Evolutionary conservation across 2,797 vertebrate species (phyloP).

Genomic region (Glossophaga mutica): DNA sequence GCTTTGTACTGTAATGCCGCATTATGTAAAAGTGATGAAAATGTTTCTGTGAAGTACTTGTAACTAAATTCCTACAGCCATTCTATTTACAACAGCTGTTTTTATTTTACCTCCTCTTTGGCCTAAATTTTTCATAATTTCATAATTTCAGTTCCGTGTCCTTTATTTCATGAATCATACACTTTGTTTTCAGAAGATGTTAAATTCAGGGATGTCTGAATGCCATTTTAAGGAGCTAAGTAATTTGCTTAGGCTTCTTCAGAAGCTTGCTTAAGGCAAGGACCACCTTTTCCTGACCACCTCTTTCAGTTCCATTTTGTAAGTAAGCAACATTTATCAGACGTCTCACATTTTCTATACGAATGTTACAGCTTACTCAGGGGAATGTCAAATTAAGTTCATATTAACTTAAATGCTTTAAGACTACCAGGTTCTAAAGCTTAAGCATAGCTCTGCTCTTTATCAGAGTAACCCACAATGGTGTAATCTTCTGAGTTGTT

Average conservation of each 20-base stretch:
- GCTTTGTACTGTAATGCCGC: slow-evolving; percentile 75
- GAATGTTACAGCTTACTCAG: neutral
- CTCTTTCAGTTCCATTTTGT: slow-evolving; percentile 24
- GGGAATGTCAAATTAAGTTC: neutral
- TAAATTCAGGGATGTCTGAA: slow-evolving; percentile 29
- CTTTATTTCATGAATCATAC: slow-evolving; percentile 59
- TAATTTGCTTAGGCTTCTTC: slow-evolving; percentile 20
- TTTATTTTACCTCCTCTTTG: slow-evolving; percentile 65
- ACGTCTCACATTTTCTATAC: neutral
- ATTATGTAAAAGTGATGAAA: slow-evolving; percentile 68
- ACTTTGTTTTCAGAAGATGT: slow-evolving; percentile 44
- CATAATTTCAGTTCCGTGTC: slow-evolving; percentile 68
- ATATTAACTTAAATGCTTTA: neutral
- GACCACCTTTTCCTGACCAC: neutral
- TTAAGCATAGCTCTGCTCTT: neutral
- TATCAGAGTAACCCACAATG: neutral
- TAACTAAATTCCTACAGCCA: slow-evolving; percentile 70
- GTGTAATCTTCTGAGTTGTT: neutral
- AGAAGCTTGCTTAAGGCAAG: slow-evolving; percentile 1
- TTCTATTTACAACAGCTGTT: slow-evolving; percentile 70
- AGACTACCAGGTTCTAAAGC: neutral
- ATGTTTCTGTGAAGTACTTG: slow-evolving; percentile 74
- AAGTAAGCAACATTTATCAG: slow-evolving; percentile 39
- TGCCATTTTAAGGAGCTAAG: slow-evolving; percentile 30
- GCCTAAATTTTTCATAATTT: slow-evolving; percentile 76